A percentile compares a stretch with the other conserved stretches of the same genome.
Conservation (phyloP, 1,140 invertebrate genomes). For the Lithobius niger region DNA sequence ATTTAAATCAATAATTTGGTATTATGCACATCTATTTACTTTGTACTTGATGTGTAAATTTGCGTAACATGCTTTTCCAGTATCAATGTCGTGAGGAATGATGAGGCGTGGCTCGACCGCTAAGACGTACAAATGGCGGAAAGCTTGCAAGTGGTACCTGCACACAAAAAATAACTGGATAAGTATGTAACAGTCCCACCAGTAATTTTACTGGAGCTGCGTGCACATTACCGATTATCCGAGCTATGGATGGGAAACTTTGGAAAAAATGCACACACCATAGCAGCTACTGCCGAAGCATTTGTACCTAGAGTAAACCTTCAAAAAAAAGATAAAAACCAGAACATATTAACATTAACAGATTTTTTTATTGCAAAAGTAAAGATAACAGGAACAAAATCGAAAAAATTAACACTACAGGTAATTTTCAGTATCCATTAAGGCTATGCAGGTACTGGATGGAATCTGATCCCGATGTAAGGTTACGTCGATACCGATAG, state of each 20-base stretch:
- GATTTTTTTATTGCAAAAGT: no score
- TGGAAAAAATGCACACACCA: constrained; percentile 87
- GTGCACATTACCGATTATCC: constrained; percentile 84
- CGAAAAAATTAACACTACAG: no score
- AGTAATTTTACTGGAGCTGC: neutral
- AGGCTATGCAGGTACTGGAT: no score
- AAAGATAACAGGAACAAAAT: no score
- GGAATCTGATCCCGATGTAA: no score
- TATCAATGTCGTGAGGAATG: constrained; percentile 71
- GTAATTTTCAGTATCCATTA: no score
- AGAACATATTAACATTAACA: no score
- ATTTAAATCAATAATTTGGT: no score
- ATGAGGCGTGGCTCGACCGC: constrained; percentile 78
- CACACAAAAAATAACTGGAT: constrained; percentile 18
- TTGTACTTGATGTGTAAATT: constrained; percentile 48
- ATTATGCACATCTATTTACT: constrained; percentile 23
- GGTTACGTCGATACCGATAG: no score
- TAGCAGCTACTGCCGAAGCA: constrained; percentile 66
- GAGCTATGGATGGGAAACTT: constrained; percentile 93
- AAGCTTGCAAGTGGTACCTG: constrained; percentile 87
- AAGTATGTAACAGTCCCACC: no score
- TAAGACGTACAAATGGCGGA: constrained; percentile 87
- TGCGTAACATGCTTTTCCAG: constrained; percentile 60
- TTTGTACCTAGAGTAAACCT: constrained; percentile 71
- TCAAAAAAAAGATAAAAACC: constrained; percentile 18